Conservation (phyloP, 1,140 invertebrate species). For the Anoplophora glabripennis region DNA sequence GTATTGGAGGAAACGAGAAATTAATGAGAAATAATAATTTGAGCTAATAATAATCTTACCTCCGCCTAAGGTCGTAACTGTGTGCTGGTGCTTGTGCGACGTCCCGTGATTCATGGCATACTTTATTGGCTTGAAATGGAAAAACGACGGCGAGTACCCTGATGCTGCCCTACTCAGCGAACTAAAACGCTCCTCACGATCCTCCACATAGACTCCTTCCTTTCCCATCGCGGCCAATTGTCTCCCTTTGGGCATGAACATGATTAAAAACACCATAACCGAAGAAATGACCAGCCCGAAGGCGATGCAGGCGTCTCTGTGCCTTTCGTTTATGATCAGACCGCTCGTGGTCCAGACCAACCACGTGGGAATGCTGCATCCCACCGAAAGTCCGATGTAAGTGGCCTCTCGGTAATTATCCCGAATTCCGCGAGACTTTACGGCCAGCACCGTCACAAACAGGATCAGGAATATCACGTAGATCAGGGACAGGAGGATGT, state of each 20-base stretch:
- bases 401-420: slow-evolving; percentile 89
- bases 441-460: slow-evolving; percentile 78
- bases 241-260: slow-evolving; percentile 93
- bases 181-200: slow-evolving; percentile 72
- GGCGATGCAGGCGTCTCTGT: slow-evolving; percentile 82
- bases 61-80: slow-evolving; percentile 60
- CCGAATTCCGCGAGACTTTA: slow-evolving; percentile 81
- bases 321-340: slow-evolving; percentile 69
- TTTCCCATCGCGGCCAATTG: slow-evolving; percentile 86
- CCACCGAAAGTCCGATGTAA: slow-evolving; percentile 84
- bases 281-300: slow-evolving; percentile 82
- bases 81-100: slow-evolving; percentile 52
- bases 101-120: slow-evolving; percentile 54
- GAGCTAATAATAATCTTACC: slow-evolving; percentile 52
- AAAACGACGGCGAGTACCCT: slow-evolving; percentile 84
- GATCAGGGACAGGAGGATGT: slow-evolving; percentile 74
- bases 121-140: slow-evolving; percentile 84
- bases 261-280: slow-evolving; percentile 80
- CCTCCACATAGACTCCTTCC: slow-evolving; percentile 72
- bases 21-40: too few species aligned
- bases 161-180: slow-evolving; percentile 73
- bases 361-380: slow-evolving; percentile 82
- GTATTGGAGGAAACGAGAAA: too few species aligned
- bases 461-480: slow-evolving; percentile 81
- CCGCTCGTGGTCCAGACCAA: slow-evolving; percentile 76